Evolutionary conservation across 2,113 vertebrate species (phyloP).

Genomic region (Fulica atra): DNA sequence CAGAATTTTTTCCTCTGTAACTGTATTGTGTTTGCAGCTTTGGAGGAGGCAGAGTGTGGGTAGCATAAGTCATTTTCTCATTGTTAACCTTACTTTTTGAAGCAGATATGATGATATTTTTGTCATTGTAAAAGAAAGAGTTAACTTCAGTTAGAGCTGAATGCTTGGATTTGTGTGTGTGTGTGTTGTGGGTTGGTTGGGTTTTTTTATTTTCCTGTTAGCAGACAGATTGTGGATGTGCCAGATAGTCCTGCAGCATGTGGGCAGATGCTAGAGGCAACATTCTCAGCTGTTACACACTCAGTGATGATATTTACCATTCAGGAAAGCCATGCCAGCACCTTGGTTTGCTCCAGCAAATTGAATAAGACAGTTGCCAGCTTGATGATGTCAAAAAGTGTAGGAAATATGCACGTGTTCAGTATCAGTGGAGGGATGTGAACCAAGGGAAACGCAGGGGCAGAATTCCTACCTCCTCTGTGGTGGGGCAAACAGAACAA

Average conservation of each 20-base stretch:
- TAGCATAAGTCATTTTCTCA: not conserved
- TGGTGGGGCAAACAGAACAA: not conserved
- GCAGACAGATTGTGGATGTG: constrained; percentile 1
- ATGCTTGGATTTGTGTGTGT: not conserved
- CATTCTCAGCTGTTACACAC: constrained; percentile 27
- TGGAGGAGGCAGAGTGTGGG: not conserved
- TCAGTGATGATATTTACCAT: constrained; percentile 16
- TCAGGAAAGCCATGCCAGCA: constrained; percentile 5
- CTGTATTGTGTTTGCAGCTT: not conserved
- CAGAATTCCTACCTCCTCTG: not conserved
- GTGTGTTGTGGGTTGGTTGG: too few relatives aligned
- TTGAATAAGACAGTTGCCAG: constrained; percentile 32
- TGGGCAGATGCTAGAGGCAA: constrained; percentile 55
- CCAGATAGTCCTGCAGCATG: constrained; percentile 39
- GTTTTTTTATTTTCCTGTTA: not conserved
- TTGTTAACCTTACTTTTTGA: not conserved
- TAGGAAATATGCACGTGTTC: not conserved
- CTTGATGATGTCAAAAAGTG: constrained; percentile 8
- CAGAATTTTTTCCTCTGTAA: constrained; percentile 25
- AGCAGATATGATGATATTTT: not conserved
- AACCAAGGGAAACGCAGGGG: not conserved
- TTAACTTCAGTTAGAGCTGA: not conserved
- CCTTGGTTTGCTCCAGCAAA: constrained; percentile 21
- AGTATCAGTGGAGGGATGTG: not conserved
- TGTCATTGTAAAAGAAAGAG: not conserved